These are phyloP conservation scores for Hyles vespertilio DNA, from an alignment of 1,140 invertebrate genomes.

Conservation along the genomic window DNA sequence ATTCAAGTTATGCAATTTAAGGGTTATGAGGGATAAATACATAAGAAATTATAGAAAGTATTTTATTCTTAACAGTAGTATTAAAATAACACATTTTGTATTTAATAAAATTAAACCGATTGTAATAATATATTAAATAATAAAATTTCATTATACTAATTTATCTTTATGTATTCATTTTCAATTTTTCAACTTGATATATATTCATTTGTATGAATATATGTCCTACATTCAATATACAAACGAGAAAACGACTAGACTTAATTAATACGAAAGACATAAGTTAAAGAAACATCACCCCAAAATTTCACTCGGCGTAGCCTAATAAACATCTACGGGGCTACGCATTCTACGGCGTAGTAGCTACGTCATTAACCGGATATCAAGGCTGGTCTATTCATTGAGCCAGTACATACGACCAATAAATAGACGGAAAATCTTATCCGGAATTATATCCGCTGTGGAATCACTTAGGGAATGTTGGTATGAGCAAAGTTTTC, in stretches of 20 bases:
- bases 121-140: too few species aligned
- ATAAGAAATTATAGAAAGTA: too few species aligned
- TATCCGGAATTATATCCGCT: conserved; percentile 44
- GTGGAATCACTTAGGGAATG: conserved; percentile 14
- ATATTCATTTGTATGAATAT: too few species aligned
- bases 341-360: conserved; percentile 16
- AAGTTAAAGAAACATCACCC: not conserved
- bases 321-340: conserved; percentile 9
- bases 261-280: too few species aligned
- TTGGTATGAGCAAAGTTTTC: conserved; percentile 13
- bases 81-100: too few species aligned
- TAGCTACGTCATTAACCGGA: conserved; percentile 26
- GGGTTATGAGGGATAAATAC: too few species aligned
- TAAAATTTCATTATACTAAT: too few species aligned
- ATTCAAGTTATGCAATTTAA: too few species aligned
- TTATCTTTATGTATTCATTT: too few species aligned
- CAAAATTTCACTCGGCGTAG: not conserved
- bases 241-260: not conserved
- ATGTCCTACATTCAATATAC: not conserved
- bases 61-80: too few species aligned
- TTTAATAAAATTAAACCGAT: too few species aligned
- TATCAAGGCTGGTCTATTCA: conserved; percentile 23
- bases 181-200: too few species aligned
- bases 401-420: conserved; percentile 35
- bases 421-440: conserved; percentile 53